phyloP scores from a whole-genome alignment of 2,888 invertebrate genomes.

The Chelonus formosanus region DNA sequence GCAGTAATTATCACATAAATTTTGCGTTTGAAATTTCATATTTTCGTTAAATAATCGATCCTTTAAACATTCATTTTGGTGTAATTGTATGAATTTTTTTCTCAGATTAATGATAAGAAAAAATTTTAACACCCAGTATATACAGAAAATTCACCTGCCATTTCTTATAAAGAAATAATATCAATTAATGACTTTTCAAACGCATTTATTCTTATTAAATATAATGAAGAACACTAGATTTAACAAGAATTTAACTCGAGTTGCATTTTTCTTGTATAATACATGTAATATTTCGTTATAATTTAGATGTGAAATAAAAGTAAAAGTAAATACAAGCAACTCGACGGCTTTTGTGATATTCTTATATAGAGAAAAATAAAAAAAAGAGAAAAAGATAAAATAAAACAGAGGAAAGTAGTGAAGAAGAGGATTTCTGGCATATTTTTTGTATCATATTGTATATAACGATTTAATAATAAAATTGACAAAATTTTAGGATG shows the following conservation, averaged over 20 bases:
- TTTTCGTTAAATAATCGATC: constrained; percentile 15
- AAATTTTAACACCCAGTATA: no score
- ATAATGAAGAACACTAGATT: not conserved
- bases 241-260: constrained; percentile 44
- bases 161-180: no score
- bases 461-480: constrained; percentile 63
- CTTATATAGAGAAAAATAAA: constrained; percentile 29
- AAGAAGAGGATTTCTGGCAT: constrained; percentile 56
- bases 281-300: constrained; percentile 60
- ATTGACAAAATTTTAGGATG: constrained; percentile 61
- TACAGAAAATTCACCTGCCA: no score
- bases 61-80: not conserved
- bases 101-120: no score
- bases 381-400: constrained; percentile 29
- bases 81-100: no score
- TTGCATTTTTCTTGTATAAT: constrained; percentile 57
- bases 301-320: constrained; percentile 56
- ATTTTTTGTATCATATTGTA: constrained; percentile 65
- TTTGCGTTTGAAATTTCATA: not conserved
- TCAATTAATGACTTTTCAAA: no score
- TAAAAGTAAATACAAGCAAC: constrained; percentile 34
- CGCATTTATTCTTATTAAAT: no score
- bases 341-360: constrained; percentile 33
- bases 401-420: constrained; percentile 48
- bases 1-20: constrained; percentile 37